A percentile compares a stretch with the other conserved stretches of the same genome.
Conservation (phyloP, 2,113 vertebrate genomes). For the Podilymbus podiceps region DNA sequence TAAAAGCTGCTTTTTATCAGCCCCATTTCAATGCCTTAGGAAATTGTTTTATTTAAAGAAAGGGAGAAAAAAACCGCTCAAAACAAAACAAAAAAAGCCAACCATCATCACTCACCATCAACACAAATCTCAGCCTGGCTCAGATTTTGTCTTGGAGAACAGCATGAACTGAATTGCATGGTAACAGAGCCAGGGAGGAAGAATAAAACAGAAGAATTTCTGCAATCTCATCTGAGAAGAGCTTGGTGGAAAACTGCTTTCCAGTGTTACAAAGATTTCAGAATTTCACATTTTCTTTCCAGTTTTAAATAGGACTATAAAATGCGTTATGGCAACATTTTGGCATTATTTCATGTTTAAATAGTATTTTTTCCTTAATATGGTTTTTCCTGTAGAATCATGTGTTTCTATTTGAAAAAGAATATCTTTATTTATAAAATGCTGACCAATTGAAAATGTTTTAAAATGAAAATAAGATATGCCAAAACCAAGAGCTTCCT, state of each 20-base stretch:
- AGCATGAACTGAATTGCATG: not conserved
- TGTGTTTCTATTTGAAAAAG: not conserved
- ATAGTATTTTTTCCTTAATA: not conserved
- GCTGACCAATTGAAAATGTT: not conserved
- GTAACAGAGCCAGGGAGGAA: slow-evolving; percentile 1
- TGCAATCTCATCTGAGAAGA: not conserved
- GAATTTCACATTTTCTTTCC: not conserved
- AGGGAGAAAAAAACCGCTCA: not conserved
- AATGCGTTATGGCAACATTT: not conserved
- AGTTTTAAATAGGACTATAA: not conserved
- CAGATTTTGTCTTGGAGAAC: slow-evolving; percentile 25
- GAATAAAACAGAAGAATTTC: not conserved
- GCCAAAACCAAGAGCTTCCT: not conserved
- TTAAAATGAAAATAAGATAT: not conserved
- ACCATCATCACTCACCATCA: not conserved
- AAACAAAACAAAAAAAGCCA: no score
- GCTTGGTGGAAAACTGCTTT: not conserved
- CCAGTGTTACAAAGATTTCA: not conserved
- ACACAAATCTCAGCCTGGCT: slow-evolving; percentile 41
- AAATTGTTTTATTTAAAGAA: slow-evolving; percentile 38
- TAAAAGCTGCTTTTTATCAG: slow-evolving; percentile 54
- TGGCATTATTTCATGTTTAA: not conserved
- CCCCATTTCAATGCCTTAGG: slow-evolving; percentile 26
- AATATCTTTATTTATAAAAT: not conserved
- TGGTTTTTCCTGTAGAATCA: not conserved